These are phyloP conservation scores for Acromyrmex heyeri DNA, from an alignment of 1,140 invertebrate species.

Conservation along the genomic window DNA sequence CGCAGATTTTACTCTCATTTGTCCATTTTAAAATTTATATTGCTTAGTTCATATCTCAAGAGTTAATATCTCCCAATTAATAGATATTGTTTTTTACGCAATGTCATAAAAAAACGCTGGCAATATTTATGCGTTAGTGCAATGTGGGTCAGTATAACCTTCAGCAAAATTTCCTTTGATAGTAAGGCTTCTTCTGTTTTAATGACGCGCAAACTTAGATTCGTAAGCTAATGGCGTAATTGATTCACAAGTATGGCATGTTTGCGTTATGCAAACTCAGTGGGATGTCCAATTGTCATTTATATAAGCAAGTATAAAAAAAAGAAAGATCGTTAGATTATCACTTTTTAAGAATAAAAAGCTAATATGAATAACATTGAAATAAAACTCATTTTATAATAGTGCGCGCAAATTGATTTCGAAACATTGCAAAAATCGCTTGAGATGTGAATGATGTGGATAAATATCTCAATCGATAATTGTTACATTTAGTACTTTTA, in stretches of 20 bases:
- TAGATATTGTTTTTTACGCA: too few species aligned
- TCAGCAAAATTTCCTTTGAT: constrained; percentile 26
- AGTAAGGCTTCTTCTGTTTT: constrained; percentile 33
- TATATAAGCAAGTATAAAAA: background rate
- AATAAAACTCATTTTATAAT: background rate
- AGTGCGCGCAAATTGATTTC: background rate
- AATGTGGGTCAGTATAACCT: constrained; percentile 36
- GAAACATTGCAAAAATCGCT: background rate
- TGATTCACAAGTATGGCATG: background rate
- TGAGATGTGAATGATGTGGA: background rate
- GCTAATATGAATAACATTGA: background rate
- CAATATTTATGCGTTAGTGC: constrained; percentile 29
- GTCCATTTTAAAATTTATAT: too few species aligned
- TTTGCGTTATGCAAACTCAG: background rate
- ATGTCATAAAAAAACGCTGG: background rate
- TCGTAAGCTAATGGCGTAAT: constrained; percentile 15
- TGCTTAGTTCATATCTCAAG: too few species aligned
- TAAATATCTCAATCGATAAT: background rate
- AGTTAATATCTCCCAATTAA: too few species aligned
- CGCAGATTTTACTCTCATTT: too few species aligned
- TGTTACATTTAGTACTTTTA: background rate
- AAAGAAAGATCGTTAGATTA: background rate
- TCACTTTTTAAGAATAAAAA: background rate
- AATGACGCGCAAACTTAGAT: constrained; percentile 32
- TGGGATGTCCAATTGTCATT: background rate